Conservation (phyloP, 37 sponge, comb jelly and placozoan species). For the Hormiphora californensis region DNA sequence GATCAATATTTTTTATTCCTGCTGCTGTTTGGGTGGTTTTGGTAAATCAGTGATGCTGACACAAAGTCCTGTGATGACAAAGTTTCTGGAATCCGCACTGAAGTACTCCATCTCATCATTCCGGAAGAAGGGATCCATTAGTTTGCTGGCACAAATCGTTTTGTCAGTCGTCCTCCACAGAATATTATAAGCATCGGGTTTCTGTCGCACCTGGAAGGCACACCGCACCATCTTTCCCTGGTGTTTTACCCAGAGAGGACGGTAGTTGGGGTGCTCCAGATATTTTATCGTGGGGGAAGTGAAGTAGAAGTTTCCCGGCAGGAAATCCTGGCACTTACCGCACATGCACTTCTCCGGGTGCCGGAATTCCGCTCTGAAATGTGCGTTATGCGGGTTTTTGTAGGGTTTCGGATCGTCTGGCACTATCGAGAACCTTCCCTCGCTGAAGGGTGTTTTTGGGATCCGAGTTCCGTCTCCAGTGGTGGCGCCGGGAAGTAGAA, state of each 20-base stretch:
- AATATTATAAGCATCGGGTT: constrained; percentile 46
- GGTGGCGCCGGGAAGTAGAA: constrained; percentile 46
- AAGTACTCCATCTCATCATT: constrained; percentile 57
- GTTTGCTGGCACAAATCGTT: constrained; percentile 41
- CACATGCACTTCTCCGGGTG: constrained; percentile 55
- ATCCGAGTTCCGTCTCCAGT: constrained; percentile 36
- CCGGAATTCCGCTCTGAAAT: constrained; percentile 49
- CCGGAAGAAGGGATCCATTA: constrained; percentile 49
- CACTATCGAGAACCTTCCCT: constrained; percentile 52
- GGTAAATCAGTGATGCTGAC: constrained; percentile 43
- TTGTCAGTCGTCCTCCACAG: constrained; percentile 54
- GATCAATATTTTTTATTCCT: no score
- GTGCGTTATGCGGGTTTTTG: constrained; percentile 31
- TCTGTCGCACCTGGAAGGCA: constrained; percentile 54
- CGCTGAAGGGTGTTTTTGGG: constrained; percentile 36
- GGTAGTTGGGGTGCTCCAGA: constrained; percentile 54
- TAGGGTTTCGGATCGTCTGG: constrained; percentile 54
- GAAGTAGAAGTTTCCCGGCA: constrained; percentile 50
- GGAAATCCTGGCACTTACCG: constrained; percentile 41
- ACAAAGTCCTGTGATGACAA: constrained; percentile 37
- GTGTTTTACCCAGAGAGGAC: constrained; percentile 37
- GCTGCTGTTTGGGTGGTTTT: no score
- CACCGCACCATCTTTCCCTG: constrained; percentile 56
- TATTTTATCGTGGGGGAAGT: constrained; percentile 56
- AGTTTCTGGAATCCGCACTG: constrained; percentile 28